Evolutionary conservation across 2,797 vertebrate species (phyloP).

Genomic region (Hippopotamyrus pictus): DNA sequence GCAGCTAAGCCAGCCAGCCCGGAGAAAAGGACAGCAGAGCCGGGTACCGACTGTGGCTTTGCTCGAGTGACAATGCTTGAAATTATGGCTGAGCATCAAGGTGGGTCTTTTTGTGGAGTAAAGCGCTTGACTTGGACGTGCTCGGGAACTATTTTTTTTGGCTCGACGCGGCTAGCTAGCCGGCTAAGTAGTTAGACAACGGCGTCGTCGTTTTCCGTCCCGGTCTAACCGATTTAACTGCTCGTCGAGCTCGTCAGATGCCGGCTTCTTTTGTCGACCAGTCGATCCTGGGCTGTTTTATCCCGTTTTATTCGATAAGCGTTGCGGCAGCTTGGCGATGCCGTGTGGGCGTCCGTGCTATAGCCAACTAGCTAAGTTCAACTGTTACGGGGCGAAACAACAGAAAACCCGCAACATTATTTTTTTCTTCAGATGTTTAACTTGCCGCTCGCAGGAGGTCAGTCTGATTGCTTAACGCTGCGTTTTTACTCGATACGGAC

Average conservation of each 20-base stretch:
- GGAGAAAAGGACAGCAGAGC: slow-evolving; percentile 50
- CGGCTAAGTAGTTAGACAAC: not conserved
- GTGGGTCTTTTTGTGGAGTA: slow-evolving; percentile 38
- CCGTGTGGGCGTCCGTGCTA: not conserved
- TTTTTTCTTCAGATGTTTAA: not conserved
- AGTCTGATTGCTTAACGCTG: not conserved
- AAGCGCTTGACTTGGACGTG: not conserved
- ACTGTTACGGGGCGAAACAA: not conserved
- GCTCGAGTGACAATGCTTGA: slow-evolving; percentile 73
- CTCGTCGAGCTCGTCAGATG: not conserved
- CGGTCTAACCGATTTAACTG: not conserved
- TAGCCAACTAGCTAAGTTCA: not conserved
- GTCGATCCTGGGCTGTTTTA: not conserved
- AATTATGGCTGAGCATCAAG: slow-evolving; percentile 80
- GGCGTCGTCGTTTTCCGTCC: not conserved
- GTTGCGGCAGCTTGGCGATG: not conserved
- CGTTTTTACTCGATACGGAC: not conserved
- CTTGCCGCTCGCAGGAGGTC: not conserved
- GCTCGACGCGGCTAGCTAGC: not conserved
- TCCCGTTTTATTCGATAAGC: not conserved
- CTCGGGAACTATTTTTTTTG: not conserved
- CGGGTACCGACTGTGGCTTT: slow-evolving; percentile 59
- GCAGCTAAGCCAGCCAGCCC: slow-evolving; percentile 50
- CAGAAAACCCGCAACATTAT: not conserved
- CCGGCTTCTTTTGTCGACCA: not conserved